Evolutionary conservation across 2,888 invertebrate species (phyloP), one percentile per base, ranked within the genome.

Genomic region (Trichacis sp.): DNA sequence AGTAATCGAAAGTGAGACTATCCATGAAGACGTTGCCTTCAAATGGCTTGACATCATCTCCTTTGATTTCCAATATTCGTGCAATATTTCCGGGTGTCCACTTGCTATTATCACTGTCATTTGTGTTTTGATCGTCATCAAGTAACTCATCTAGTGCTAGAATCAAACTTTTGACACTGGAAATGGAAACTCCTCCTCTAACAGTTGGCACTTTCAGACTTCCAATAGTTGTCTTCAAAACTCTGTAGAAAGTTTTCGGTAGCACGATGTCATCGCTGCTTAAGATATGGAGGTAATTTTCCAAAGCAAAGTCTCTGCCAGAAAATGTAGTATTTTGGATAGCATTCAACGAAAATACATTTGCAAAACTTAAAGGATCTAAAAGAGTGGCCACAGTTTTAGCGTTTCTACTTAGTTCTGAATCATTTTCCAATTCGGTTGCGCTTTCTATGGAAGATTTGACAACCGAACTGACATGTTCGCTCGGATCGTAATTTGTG

Each of bases 401-500:
- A 8, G 24, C 24, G 4, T 24, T 24, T 24, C 8, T 8, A 3
- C 8, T 24, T 3, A 90, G 74, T 30, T 88, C 80, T 55, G 75
- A 75, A 70, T 83, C 80, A 24, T 85, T 85, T 56, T 85, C 81
- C 29, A 90, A 79, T 63, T 86, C 63, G 59, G 90, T 87, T 15
- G 89, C 87, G 36, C 85, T 83, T 76, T 86, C 80, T 60, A 93
- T 90, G n/a, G 86, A 85, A 18, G 88, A 87, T 76, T 89, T 90
- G 6, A 92, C 87, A 12, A 87, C 89, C 56, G 90, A 86, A 66
- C 89, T 89, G 0, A 93, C 91, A 43, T 91, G 87, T 49, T 87
- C 83, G 77, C 87, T 89, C 14, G 85, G 85, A 74, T 93, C 92
- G 48, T 86, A 81, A 68, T 90, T 87, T 5, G 91, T 92, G 84